Evolutionary conservation across 2,888 invertebrate genomes (phyloP).

Genomic region (Microchrysa polita): DNA sequence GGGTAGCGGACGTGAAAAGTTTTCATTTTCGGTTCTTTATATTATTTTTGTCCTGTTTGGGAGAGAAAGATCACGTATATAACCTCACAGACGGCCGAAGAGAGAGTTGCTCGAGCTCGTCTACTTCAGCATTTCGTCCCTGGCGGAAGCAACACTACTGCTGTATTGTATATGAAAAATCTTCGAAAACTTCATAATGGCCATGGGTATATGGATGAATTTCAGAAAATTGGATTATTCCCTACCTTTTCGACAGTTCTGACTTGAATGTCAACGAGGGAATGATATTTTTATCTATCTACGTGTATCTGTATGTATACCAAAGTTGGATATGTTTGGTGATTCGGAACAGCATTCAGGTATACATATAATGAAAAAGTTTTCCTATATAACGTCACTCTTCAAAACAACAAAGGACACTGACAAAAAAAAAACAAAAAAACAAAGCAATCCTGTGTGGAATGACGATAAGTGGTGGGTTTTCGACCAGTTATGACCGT

Average conservation of each 20-base stretch:
- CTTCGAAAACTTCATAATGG: background rate
- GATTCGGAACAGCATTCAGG: too few relatives aligned
- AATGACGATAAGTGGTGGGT: too few relatives aligned
- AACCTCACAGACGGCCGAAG: too few relatives aligned
- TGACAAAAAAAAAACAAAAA: too few relatives aligned
- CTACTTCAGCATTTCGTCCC: background rate
- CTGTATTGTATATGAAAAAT: background rate
- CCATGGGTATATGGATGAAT: background rate
- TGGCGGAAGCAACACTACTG: background rate
- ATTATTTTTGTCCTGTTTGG: background rate
- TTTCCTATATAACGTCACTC: too few relatives aligned
- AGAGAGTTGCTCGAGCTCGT: too few relatives aligned
- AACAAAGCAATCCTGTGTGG: too few relatives aligned
- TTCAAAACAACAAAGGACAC: too few relatives aligned
- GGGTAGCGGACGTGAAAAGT: constrained; percentile 32
- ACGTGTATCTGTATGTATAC: too few relatives aligned
- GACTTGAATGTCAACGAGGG: constrained; percentile 38
- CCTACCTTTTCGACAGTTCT: constrained; percentile 38
- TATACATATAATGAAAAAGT: too few relatives aligned
- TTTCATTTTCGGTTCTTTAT: background rate
- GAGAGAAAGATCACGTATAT: background rate
- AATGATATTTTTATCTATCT: constrained; percentile 7
- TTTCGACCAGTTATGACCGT: too few relatives aligned
- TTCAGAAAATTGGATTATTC: constrained; percentile 41
- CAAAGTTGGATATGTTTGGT: too few relatives aligned